Evolutionary conservation across 1,140 invertebrate genomes (phyloP).

Genomic region (Aleiodes sp.): DNA sequence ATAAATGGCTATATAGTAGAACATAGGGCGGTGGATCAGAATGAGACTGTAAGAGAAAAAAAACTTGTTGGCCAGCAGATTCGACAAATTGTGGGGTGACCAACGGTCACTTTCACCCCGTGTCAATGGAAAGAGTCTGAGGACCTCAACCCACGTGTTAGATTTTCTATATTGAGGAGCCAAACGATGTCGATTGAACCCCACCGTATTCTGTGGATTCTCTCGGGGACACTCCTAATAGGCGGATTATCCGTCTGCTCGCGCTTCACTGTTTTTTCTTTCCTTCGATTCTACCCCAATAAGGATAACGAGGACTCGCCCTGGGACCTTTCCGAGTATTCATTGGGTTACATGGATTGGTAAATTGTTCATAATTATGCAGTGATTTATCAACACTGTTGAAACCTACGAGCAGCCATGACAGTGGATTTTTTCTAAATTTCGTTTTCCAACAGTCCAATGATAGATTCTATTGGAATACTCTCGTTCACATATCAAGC

Average conservation of each 20-base stretch:
- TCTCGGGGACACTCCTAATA: constrained; percentile 64
- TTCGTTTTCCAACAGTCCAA: neutral
- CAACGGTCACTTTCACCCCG: constrained; percentile 40
- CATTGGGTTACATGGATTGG: constrained; percentile 6
- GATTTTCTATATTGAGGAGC: constrained; percentile 50
- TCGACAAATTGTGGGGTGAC: constrained; percentile 64
- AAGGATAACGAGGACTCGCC: constrained; percentile 53
- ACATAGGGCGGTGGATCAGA: constrained; percentile 42
- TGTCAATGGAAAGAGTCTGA: constrained; percentile 3
- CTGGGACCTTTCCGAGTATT: neutral
- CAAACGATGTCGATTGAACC: constrained; percentile 50
- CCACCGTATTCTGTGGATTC: constrained; percentile 44
- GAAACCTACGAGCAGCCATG: neutral
- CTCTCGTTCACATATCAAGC: neutral
- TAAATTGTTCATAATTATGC: neutral
- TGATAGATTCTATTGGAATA: neutral
- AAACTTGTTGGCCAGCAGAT: constrained; percentile 53
- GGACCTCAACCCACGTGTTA: constrained; percentile 42
- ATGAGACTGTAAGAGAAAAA: constrained; percentile 55
- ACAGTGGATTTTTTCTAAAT: neutral
- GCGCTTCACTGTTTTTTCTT: constrained; percentile 51
- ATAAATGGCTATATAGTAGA: constrained; percentile 8
- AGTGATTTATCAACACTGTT: neutral
- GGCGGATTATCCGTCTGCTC: constrained; percentile 62
- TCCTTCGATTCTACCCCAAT: constrained; percentile 43